A percentile compares a stretch with the other conserved stretches of the same genome.
These are phyloP conservation scores for Zosterops borbonicus DNA, from an alignment of 2,113 vertebrate species.

Conservation along the genomic window DNA sequence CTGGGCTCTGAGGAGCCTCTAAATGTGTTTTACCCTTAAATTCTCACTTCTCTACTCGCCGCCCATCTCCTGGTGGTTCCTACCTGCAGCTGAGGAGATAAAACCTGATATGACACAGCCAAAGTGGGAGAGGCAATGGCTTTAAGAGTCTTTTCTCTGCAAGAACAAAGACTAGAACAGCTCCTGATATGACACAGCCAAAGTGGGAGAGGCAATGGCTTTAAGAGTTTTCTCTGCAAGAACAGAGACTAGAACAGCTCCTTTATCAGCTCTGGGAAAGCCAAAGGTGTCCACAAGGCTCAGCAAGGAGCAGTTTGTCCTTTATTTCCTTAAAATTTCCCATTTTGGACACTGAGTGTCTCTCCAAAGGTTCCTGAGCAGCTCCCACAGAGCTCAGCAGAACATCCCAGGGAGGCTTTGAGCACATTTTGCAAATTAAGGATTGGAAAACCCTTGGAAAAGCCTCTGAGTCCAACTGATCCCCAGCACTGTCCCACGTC, in stretches of 20 bases:
- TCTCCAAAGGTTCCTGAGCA: not conserved
- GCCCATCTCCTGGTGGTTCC: not conserved
- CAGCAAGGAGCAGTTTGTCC: fast-evolving
- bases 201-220: fast-evolving
- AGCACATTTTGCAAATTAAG: not conserved
- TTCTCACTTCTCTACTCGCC: fast-evolving
- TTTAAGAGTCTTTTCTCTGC: too few relatives aligned
- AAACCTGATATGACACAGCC: not conserved
- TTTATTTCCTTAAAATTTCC: not conserved
- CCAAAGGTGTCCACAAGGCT: not conserved
- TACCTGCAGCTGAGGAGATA: too few relatives aligned
- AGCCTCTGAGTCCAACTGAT: not conserved
- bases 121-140: fast-evolving
- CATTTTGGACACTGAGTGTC: not conserved
- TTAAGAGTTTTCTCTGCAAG: fast-evolving
- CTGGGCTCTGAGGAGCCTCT: not conserved
- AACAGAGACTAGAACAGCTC: not conserved
- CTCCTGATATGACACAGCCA: not conserved
- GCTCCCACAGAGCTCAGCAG: not conserved
- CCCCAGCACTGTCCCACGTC: not conserved
- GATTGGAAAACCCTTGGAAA: not conserved
- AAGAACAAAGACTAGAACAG: not conserved
- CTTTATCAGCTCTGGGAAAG: not conserved
- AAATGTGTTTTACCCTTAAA: fast-evolving
- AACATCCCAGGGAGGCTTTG: not conserved